phyloP scores from a whole-genome alignment of 2,113 vertebrate genomes.

The Engraulis encrasicolus region DNA sequence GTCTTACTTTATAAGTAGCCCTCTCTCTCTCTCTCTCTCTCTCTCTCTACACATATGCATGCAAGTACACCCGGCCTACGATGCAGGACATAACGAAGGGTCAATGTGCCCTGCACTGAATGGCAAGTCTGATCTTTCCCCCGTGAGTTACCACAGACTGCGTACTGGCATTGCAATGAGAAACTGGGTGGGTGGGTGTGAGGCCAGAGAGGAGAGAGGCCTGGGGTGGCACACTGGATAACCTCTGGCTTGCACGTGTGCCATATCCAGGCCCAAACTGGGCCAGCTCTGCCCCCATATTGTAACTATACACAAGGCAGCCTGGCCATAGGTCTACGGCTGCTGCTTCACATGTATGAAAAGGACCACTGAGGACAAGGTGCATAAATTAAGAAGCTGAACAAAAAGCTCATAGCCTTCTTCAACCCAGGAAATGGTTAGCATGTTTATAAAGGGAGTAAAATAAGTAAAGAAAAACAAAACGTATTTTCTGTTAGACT shows the following conservation, averaged over 20 bases:
- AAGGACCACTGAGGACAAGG: not conserved
- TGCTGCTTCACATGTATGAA: not conserved
- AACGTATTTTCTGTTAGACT: not conserved
- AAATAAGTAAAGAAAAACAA: not conserved
- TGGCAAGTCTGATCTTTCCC: not conserved
- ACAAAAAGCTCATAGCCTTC: constrained; percentile 10
- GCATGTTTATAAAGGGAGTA: constrained; percentile 15
- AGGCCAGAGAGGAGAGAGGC: not conserved
- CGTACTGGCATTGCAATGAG: no score
- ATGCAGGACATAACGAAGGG: not conserved
- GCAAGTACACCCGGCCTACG: not conserved
- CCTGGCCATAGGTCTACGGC: not conserved
- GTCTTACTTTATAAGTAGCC: no score
- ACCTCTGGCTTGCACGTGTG: not conserved
- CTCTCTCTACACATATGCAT: not conserved
- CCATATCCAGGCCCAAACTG: not conserved
- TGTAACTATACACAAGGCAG: not conserved
- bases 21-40: not conserved
- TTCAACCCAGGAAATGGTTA: constrained; percentile 16
- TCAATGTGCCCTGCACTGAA: not conserved
- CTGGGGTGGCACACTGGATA: not conserved
- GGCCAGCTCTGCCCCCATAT: not conserved
- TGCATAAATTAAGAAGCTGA: not conserved
- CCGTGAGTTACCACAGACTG: not conserved
- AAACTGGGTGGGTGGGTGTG: not conserved